Base-by-base conservation (phyloP, 2,888 invertebrate genomes). In the Dermolepida albohirtum region DNA sequence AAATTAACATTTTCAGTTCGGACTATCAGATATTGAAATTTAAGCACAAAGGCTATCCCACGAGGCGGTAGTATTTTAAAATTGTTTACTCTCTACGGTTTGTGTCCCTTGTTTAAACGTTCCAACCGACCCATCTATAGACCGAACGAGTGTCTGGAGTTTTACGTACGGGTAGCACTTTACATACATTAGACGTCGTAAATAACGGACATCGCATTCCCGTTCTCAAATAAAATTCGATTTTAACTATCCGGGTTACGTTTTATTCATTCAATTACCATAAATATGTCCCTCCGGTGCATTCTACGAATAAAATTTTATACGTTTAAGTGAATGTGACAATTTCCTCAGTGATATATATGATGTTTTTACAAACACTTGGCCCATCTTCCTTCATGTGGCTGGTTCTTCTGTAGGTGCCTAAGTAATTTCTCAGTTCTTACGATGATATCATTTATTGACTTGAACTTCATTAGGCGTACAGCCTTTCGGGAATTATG, bases 201-300 rank as follows among this genome's bases (percentile, higher is more conserved):
- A 81, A 81, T 81, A 79, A 77, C 50, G 59, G 72, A 70, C 67
- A 70, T 72, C 73, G 74, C 77, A 76, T 78, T 77, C 78, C 72
- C 78, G 72, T 72, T 34, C 71, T 77, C 77, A 73, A 78, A 81
- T 80, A 79, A 81, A 80, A 75, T 77, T 76, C 76, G 77, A 80
- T 79, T 79, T 81, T 80, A 80, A 81, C 77, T 79, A 80, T 81
- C 78, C 80, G 73, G 77, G 79, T 79, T 80, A 79, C 81, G 77
- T 82, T 81, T 81, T 80, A 79, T 79, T 80, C 77, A 77, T 81
- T 80, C 81, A 82, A 83, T 83, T 83, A 83, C 78, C 82, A 82
- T 83, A 83, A 83, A 83, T 75, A 82, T 83, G 82, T 81, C 82
- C 70, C 63, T 74, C 78, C 74, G 77, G 76, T 76, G 79, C 78